Evolutionary conservation across 2,888 invertebrate genomes (phyloP).

Genomic region (Quadriops clusia): DNA sequence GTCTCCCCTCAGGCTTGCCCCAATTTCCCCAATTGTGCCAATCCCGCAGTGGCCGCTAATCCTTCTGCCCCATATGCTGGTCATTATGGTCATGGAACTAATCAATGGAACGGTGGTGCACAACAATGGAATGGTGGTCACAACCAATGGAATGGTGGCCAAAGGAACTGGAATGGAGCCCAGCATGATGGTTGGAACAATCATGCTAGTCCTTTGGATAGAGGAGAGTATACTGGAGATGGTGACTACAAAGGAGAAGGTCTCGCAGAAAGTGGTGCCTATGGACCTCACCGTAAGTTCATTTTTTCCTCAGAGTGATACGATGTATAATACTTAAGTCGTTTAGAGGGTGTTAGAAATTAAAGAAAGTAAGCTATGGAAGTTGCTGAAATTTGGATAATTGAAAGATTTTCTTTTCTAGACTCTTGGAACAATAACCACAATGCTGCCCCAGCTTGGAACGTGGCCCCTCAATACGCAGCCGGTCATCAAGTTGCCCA

Average conservation of each 20-base stretch:
- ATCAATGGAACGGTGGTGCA: conserved; percentile 9
- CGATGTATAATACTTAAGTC: no score
- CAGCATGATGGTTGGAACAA: conserved; percentile 22
- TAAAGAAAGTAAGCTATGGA: no score
- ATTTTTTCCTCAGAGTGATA: no score
- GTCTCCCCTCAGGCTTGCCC: conserved; percentile 36
- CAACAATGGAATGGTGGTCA: conserved; percentile 7
- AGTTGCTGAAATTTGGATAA: no score
- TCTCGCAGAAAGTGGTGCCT: conserved; percentile 34
- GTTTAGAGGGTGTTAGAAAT: no score
- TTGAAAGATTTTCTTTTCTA: no score
- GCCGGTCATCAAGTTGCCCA: conserved; percentile 19
- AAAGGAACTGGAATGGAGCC: conserved; percentile 12
- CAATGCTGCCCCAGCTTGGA: no score
- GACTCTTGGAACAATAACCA: no score
- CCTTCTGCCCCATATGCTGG: conserved; percentile 23
- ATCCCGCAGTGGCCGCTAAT: conserved; percentile 33
- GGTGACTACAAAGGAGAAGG: conserved; percentile 37
- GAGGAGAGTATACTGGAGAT: conserved; percentile 32
- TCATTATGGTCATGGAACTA: conserved; percentile 5
- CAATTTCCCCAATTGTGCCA: conserved; percentile 34
- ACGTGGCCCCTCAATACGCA: conserved; percentile 7
- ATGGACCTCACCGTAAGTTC: conserved; percentile 17
- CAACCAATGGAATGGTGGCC: conserved; percentile 6
- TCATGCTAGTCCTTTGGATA: conserved; percentile 29